Base-by-base conservation (phyloP, 2,888 invertebrate genomes). In the Trichopria drosophilae region DNA sequence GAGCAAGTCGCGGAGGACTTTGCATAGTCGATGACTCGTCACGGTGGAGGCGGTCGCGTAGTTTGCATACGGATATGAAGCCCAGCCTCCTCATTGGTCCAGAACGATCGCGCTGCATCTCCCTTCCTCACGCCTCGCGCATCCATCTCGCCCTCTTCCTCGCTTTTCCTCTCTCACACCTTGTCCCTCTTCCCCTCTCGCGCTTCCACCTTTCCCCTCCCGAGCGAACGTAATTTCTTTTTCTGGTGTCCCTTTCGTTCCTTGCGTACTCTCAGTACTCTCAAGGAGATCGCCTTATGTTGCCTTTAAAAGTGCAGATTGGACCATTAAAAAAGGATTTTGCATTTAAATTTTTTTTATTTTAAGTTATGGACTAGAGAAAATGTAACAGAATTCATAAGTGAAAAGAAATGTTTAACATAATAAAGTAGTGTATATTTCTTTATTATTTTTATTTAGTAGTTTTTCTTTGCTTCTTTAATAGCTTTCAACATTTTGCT, bases 31-130 rank as follows among this genome's bases (percentile, higher is more conserved):
- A 70, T 69, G 70, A 71, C 44, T 12, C 36, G n/a, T 45, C 32
- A 6, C 58, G 58, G 60, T 58, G 67, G 69, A 70, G 71, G 69
- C 70, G 71, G 68, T 65, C 63, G 60, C 63, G 66, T 64, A 64
- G 66, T 71, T 73, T 73, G 73, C 73, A 73, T 73, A 73, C 69
- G 65, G 62, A 63, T 63, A 62, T 62, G 55, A 63, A 48, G 58
- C 55, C 61, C 67, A 64, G 70, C 65, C 61, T 64, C 70, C 61
- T 64, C 57, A 73, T 73, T 73, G 73, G 73, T 73, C 72, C 73
- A 70, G 67, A 61, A 60, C 57, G 48, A 59, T 63, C 62, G 64
- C 56, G 51, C 57, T 55, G 61, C 57, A 60, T 63, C 67, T 62
- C 62, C 60, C 64, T 57, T 55, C 61, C 24, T 62, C 58, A 62